Conservation (phyloP, 2,888 invertebrate species). For the Parnassius smintheus region DNA sequence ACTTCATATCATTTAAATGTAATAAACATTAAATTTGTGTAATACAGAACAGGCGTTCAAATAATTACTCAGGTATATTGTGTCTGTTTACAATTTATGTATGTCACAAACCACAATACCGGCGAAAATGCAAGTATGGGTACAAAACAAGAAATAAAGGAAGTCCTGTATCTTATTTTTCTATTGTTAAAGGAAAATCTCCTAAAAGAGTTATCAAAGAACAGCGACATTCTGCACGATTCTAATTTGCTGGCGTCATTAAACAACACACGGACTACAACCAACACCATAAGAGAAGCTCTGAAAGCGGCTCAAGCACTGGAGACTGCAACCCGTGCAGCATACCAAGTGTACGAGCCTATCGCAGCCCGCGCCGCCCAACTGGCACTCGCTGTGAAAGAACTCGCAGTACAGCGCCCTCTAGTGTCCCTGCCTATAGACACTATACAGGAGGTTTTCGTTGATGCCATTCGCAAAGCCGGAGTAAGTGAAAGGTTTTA, state of each 20-base stretch:
- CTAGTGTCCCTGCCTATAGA: slow-evolving; percentile 73
- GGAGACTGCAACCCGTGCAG: slow-evolving; percentile 50
- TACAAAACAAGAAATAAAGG: too few species aligned
- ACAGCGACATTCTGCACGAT: slow-evolving; percentile 69
- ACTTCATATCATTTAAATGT: too few species aligned
- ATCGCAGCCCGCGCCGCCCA: slow-evolving; percentile 52
- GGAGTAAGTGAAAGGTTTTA: slow-evolving; percentile 38
- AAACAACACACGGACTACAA: slow-evolving; percentile 74
- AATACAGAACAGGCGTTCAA: too few species aligned
- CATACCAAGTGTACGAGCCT: slow-evolving; percentile 38
- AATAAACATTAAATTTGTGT: too few species aligned
- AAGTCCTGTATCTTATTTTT: background rate
- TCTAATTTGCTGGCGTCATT: slow-evolving; percentile 71
- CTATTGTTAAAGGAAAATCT: slow-evolving; percentile 55
- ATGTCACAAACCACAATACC: too few species aligned
- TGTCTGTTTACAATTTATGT: too few species aligned
- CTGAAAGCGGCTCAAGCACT: slow-evolving; percentile 66
- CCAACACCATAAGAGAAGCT: slow-evolving; percentile 68
- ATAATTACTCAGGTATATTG: too few species aligned
- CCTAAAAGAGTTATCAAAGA: slow-evolving; percentile 61
- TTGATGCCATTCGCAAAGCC: slow-evolving; percentile 57
- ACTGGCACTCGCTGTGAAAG: slow-evolving; percentile 62
- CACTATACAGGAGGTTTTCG: slow-evolving; percentile 68
- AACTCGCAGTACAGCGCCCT: slow-evolving; percentile 56
- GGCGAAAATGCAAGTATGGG: too few species aligned